Base-by-base conservation (phyloP, 2,888 invertebrate species). In the Neoascia interrupta region DNA sequence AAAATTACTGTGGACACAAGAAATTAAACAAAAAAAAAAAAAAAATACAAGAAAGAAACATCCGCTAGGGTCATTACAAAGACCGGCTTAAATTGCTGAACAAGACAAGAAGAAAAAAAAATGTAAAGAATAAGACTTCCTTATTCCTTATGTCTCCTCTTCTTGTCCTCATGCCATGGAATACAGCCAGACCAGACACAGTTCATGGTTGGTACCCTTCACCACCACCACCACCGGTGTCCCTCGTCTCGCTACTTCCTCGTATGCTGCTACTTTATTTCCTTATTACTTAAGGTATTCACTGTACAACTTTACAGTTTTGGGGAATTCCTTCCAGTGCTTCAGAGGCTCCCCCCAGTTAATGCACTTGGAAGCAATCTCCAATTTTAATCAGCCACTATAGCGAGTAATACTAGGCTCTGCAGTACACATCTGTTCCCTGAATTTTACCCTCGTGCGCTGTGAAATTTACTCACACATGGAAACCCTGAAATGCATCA, bases 1-100 rank as follows among this genome's bases (percentile, higher is more conserved):
- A n/a, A 45, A 23, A 58, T 21, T 13, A 54, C 15, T 11, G 21
- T 51, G 51, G 39, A 60, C 58, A 69, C 11, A 34, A 51, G 39
- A 15, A 19, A 49, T 3, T 2, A 47, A 28, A 4, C 43, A 60
- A 34, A 74, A 31, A 43, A 45, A 34, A 31, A 51, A n/a, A 34
- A n/a, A n/a, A n/a, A n/a, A 8, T 31, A 31, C 31, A 43, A 37
- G 6, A 53, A 60, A 60, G 66, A 64, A 26, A 72, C 70, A 72
- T 76, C 76, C 64, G 72, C 72, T 76, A 72, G 70, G 76, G 76
- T 76, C 76, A 76, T 70, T 70, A 26, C 49, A 39, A 13, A 63
- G 53, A 51, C 19, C 19, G 56, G 39, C 47, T 21, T 51, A n/a
- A n/a, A n/a, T n/a, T n/a, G n/a, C n/a, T n/a, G n/a, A n/a, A n/a